Conservation (phyloP, 1,140 invertebrate species). For the Drosophila suzukii region DNA sequence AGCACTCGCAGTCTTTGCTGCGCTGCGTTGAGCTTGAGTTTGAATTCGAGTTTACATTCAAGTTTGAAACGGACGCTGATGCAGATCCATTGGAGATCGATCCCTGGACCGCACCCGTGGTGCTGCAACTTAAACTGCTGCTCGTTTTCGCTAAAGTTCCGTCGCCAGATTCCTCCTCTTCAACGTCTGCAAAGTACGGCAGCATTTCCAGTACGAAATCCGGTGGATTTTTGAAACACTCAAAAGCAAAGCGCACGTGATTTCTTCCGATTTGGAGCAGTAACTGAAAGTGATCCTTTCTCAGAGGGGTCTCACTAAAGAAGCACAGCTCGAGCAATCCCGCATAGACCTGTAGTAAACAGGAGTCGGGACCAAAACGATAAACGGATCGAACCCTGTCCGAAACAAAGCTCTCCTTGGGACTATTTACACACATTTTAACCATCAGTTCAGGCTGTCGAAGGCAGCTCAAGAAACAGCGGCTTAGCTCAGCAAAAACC, state of each 20-base stretch:
- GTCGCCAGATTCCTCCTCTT: conserved; percentile 15
- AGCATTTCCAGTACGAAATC: conserved; percentile 66
- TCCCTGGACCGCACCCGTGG: conserved; percentile 10
- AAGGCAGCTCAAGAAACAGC: conserved; percentile 53
- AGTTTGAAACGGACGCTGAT: conserved; percentile 2
- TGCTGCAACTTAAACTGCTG: background rate
- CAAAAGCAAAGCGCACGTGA: conserved; percentile 71
- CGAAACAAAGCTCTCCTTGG: conserved; percentile 51
- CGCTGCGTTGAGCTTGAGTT: conserved; percentile 5
- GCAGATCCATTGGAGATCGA: conserved; percentile 6
- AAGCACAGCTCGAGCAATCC: conserved; percentile 71
- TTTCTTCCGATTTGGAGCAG: conserved; percentile 59
- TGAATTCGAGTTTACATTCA: conserved; percentile 14
- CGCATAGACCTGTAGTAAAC: conserved; percentile 73
- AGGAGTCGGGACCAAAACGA: conserved; percentile 69
- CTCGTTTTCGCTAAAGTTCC: background rate
- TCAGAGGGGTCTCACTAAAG: conserved; percentile 43
- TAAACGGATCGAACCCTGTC: conserved; percentile 70
- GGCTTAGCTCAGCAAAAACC: conserved; percentile 67
- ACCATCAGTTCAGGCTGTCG: conserved; percentile 32
- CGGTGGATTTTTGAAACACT: conserved; percentile 68
- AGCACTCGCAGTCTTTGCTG: conserved; percentile 66
- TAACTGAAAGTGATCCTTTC: conserved; percentile 54
- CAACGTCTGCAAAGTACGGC: conserved; percentile 58
- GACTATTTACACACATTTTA: conserved; percentile 61